Conservation (phyloP, 2,797 vertebrate genomes). For the Sitta carolinensis region DNA sequence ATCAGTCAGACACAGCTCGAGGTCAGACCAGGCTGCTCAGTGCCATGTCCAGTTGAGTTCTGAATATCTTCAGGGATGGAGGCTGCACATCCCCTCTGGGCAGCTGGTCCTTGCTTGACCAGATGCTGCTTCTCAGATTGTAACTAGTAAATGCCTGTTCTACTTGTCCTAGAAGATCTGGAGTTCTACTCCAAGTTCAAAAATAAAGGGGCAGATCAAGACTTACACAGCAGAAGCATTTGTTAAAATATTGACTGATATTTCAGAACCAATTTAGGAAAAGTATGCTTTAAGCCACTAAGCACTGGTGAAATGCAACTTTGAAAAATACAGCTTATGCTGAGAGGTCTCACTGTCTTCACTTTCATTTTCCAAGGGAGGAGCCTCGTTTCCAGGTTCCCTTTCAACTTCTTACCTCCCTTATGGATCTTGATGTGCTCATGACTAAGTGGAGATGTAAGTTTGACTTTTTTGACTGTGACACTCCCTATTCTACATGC, state of each 20-base stretch:
- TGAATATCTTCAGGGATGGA: neutral
- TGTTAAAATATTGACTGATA: neutral
- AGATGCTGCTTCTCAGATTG: neutral
- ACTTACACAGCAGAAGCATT: neutral
- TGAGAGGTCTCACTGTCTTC: neutral
- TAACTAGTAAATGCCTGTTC: neutral
- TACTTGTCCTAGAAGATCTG: neutral
- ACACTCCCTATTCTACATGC: neutral
- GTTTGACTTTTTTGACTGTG: slow-evolving; percentile 33
- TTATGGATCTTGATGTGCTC: slow-evolving; percentile 94
- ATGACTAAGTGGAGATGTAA: slow-evolving; percentile 99
- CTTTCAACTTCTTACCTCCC: slow-evolving; percentile 92
- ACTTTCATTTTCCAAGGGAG: slow-evolving; percentile 79
- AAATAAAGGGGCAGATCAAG: neutral
- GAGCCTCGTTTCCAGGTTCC: slow-evolving; percentile 97
- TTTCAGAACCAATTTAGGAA: neutral
- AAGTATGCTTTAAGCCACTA: neutral
- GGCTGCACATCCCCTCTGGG: neutral
- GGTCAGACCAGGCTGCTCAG: neutral
- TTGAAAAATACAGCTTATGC: neutral
- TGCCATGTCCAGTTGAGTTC: neutral
- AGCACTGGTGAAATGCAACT: neutral
- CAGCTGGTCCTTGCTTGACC: neutral
- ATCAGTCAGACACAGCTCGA: neutral
- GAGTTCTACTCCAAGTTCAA: neutral